Evolutionary conservation across 2,888 invertebrate species (phyloP), one percentile per base, ranked within the genome.

Genomic region (Mythimna lalbum): DNA sequence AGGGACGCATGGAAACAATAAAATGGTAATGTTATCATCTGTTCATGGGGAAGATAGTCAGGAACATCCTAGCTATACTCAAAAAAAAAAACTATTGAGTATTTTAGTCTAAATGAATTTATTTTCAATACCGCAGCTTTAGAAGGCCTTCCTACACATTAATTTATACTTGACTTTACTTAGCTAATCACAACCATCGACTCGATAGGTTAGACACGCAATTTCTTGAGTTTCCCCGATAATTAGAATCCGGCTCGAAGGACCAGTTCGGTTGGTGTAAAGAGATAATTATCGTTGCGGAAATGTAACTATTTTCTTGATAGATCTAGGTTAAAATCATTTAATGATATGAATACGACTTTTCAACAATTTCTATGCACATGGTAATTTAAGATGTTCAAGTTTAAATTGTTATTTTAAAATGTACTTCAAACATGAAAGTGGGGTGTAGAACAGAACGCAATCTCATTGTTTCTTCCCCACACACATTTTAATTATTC

Each of bases 221-320:
- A 66, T 81, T 73, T 74, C 80, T 68, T 61, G 57, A 72, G 61
- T 83, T 83, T 84, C 71, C 55, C 63, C 52, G 12, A 67, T 81
- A 69, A 19, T 85, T 78, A 71, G 70, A 71, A 85, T 81, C 82
- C 77, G 79, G 81, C 76, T 78, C 70, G 70, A 82, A 84, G 80
- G 84, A 82, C 83, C 84, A 84, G 78, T 84, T 72, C 60, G 67
- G 39, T 61, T 61, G 27, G 72, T 63, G 57, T 67, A 69, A 65
- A 60, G 33, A 67, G 60, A 72, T 80, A 72, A 82, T 72, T 72
- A 75, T 63, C 65, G 23, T 43, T 63, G 59, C 69, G 80, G 80
- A 82, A 82, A 74, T 74, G 63, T 23, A 62, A 61, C 68, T 66
- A 73, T 62, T 83, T 79, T 79, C 76, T 79, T 77, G 27, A 65